Conservation (phyloP, 2,888 invertebrate species). For the Spilarctia lutea region DNA sequence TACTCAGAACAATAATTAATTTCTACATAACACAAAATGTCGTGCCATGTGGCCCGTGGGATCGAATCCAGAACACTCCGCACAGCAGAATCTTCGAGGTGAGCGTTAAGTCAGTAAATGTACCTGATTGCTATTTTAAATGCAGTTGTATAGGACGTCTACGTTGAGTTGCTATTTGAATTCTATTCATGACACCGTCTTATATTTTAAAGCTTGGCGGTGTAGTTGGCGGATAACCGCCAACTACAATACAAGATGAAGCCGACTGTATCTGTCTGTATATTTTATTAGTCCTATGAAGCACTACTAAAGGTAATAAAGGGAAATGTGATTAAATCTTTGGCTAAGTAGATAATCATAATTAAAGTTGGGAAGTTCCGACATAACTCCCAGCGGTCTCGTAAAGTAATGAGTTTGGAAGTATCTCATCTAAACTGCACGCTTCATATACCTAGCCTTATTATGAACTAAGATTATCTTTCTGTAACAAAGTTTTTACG, state of each 20-base stretch:
- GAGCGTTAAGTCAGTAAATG: background rate
- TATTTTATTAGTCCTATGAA: constrained; percentile 9
- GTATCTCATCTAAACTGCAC: constrained; percentile 31
- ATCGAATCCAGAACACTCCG: too few species aligned
- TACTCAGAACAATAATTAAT: too few species aligned
- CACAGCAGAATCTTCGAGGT: too few species aligned
- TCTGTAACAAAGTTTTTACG: background rate
- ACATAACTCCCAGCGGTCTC: constrained; percentile 51
- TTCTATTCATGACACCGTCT: background rate
- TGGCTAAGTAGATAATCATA: constrained; percentile 46
- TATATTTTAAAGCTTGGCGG: background rate
- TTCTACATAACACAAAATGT: too few species aligned
- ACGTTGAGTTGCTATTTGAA: background rate
- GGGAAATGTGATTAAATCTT: constrained; percentile 46
- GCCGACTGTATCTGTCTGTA: background rate
- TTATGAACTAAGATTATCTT: constrained; percentile 37
- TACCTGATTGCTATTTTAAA: background rate
- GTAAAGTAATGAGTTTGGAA: constrained; percentile 51
- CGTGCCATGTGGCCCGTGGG: too few species aligned
- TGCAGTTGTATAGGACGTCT: background rate
- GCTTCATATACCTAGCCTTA: constrained; percentile 20
- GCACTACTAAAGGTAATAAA: constrained; percentile 27
- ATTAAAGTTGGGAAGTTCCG: constrained; percentile 45
- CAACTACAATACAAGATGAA: background rate
- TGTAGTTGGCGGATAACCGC: background rate